A percentile compares a stretch with the other conserved stretches of the same genome.
These are phyloP conservation scores for Drepana arcuata DNA, from an alignment of 1,140 invertebrate genomes.

Conservation along the genomic window DNA sequence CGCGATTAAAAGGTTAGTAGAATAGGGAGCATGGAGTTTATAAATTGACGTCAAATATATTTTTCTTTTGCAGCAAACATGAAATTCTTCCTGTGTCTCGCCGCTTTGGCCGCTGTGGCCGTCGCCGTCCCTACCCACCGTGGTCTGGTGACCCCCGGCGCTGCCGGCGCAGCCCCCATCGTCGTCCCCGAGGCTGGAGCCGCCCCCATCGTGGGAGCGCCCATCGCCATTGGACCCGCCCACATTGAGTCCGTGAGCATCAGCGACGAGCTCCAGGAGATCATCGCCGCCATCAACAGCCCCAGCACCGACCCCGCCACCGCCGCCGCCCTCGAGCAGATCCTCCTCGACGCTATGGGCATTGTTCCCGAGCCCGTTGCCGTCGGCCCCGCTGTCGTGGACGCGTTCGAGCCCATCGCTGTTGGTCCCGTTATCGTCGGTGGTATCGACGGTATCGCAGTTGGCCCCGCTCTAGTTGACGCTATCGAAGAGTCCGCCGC, in stretches of 20 bases:
- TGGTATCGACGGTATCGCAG: slow-evolving; percentile 5
- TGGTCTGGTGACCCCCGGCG: slow-evolving; percentile 8
- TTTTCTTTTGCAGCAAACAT: slow-evolving; percentile 14
- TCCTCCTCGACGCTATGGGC: slow-evolving; percentile 6
- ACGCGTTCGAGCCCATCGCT: slow-evolving; percentile 6
- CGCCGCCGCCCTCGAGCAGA: slow-evolving; percentile 13
- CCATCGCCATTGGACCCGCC: slow-evolving; percentile 1
- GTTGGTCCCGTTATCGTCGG: slow-evolving; percentile 16
- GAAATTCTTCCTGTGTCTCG: slow-evolving; percentile 18
- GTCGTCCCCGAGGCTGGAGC: slow-evolving; percentile 10
- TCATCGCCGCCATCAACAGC: too few relatives aligned
- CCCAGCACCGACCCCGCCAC: too few relatives aligned
- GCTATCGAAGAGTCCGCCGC: neutral
- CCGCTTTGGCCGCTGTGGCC: slow-evolving; percentile 17
- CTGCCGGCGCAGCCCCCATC: neutral
- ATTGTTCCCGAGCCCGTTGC: slow-evolving; percentile 4
- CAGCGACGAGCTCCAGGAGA: too few relatives aligned
- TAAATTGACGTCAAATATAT: too few relatives aligned
- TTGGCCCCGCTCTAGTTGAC: slow-evolving; percentile 15
- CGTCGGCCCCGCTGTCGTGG: slow-evolving; percentile 9
- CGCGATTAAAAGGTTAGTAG: too few relatives aligned
- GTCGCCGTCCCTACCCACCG: slow-evolving; percentile 15
- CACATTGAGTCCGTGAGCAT: neutral
- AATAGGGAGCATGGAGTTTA: too few relatives aligned
- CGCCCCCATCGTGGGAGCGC: neutral